Evolutionary conservation across 2,797 vertebrate species (phyloP).

Genomic region (Malurus splendens): DNA sequence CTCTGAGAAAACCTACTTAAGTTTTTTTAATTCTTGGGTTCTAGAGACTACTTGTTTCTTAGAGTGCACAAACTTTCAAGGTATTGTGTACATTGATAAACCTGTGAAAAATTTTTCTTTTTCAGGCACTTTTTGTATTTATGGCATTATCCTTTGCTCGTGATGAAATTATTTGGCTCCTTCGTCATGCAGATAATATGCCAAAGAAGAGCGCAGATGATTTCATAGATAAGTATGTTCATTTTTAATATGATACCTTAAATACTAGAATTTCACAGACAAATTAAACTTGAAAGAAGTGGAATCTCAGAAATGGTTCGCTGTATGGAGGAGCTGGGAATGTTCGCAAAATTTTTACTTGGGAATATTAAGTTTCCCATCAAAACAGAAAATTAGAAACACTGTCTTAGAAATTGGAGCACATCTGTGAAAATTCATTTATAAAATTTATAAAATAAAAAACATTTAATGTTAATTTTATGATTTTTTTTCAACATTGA

Average conservation of each 20-base stretch:
- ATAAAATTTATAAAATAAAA: neutral
- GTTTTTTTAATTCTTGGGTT: neutral
- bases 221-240: slow-evolving; percentile 94
- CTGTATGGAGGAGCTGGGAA: neutral
- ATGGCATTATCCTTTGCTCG: slow-evolving; percentile 98
- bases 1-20: neutral
- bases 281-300: neutral
- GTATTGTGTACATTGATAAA: neutral
- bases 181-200: slow-evolving; percentile 96
- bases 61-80: neutral
- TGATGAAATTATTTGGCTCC: slow-evolving; percentile 97
- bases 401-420: neutral
- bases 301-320: neutral
- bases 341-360: neutral
- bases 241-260: neutral
- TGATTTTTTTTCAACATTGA: neutral
- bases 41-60: neutral
- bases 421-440: neutral
- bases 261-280: neutral
- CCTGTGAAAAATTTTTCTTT: neutral
- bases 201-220: slow-evolving; percentile 98
- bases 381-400: neutral
- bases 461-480: neutral
- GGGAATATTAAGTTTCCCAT: neutral
- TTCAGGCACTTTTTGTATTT: slow-evolving; percentile 94